phyloP scores from a whole-genome alignment of 2,113 vertebrate species.

The Dromas ardeola region DNA sequence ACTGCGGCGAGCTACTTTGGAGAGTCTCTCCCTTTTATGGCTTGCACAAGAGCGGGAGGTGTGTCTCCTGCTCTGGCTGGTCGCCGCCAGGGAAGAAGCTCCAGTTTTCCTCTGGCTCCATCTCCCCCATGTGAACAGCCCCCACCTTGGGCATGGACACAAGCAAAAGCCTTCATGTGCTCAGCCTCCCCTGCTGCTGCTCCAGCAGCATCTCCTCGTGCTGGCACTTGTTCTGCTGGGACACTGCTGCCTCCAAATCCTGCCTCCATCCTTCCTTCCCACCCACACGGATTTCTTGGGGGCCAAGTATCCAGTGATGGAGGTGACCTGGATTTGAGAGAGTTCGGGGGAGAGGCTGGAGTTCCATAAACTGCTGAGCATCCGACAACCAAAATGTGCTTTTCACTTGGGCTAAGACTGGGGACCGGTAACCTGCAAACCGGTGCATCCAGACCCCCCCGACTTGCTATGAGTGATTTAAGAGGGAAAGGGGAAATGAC shows the following conservation, averaged over 20 bases:
- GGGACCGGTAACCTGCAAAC: background rate
- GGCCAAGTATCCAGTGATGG: background rate
- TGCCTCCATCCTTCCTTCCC: background rate
- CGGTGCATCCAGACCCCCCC: background rate
- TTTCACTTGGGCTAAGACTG: background rate
- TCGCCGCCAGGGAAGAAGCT: background rate
- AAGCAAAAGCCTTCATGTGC: background rate
- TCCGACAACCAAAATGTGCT: rapidly evolving
- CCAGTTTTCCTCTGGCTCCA: background rate
- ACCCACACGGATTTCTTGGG: rapidly evolving
- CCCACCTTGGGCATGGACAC: background rate
- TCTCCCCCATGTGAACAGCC: background rate
- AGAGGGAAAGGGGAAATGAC: background rate
- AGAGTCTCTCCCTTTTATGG: background rate
- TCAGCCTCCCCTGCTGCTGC: background rate
- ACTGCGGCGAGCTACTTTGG: rapidly evolving
- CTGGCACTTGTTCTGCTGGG: background rate
- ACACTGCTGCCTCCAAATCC: background rate
- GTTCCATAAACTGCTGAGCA: background rate
- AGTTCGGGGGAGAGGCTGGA: background rate
- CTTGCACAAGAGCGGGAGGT: background rate
- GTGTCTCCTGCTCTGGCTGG: background rate
- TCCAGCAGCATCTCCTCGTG: background rate
- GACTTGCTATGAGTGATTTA: background rate
- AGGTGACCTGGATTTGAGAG: background rate